A percentile compares a stretch with the other conserved stretches of the same genome.
Evolutionary conservation across 2,888 invertebrate species (phyloP).

Genomic region (Zele albiditarsus): DNA sequence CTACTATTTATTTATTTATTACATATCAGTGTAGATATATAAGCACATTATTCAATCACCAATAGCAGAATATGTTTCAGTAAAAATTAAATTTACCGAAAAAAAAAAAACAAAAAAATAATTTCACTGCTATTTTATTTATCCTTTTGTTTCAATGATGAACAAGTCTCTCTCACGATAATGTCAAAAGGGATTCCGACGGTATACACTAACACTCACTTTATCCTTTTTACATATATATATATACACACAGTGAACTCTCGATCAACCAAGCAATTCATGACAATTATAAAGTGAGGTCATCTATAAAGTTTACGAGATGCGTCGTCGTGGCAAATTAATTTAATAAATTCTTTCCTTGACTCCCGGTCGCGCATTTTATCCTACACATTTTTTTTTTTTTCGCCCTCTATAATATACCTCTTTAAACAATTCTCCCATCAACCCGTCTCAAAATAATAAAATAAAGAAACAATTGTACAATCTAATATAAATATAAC

Average conservation of each 20-base stretch:
- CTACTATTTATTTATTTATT: not conserved
- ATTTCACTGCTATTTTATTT: not conserved
- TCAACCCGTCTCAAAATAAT: not conserved
- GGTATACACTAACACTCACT: not conserved
- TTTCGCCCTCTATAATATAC: not conserved
- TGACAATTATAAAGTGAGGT: constrained; percentile 73
- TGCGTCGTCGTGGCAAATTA: constrained; percentile 71
- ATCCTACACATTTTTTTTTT: constrained; percentile 15
- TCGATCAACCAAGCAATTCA: constrained; percentile 60
- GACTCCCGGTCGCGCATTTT: constrained; percentile 51
- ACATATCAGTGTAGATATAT: not conserved
- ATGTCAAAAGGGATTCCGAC: constrained; percentile 5
- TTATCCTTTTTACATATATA: not conserved
- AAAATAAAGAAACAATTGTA: not conserved
- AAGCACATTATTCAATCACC: not conserved
- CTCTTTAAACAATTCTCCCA: not conserved
- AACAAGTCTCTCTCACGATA: constrained; percentile 37
- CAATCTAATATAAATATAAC: not conserved
- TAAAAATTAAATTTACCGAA: not conserved
- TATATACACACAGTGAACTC: constrained; percentile 21
- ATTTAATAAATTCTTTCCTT: constrained; percentile 71
- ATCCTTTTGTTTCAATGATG: not conserved
- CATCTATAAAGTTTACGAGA: constrained; percentile 71
- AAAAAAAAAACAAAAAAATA: not conserved
- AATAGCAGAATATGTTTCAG: not conserved